These are phyloP conservation scores for Sebastes umbrosus DNA, from an alignment of 2,797 vertebrate species.

Conservation along the genomic window DNA sequence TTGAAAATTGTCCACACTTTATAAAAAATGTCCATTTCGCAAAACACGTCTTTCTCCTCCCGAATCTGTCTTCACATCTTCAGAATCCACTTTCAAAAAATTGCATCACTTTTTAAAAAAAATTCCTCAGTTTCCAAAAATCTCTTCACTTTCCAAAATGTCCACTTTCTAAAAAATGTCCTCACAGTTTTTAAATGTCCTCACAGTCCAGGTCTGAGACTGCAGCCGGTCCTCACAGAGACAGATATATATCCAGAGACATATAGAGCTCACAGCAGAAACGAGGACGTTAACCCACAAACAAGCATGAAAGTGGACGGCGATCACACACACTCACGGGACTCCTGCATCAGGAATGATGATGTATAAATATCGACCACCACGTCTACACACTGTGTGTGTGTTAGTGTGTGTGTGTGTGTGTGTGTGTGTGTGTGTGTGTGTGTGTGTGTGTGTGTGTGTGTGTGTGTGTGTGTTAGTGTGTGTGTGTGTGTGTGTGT, in stretches of 20 bases:
- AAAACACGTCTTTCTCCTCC: too few species aligned
- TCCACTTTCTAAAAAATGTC: too few species aligned
- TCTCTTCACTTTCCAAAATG: too few species aligned
- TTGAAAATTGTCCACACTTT: too few species aligned
- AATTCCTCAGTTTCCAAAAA: too few species aligned
- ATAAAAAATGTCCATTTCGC: too few species aligned
- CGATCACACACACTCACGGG: conserved; percentile 5
- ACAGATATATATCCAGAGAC: background rate
- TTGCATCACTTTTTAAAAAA: background rate
- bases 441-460: background rate
- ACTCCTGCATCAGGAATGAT: conserved; percentile 66
- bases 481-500: background rate
- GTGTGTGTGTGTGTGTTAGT: background rate
- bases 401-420: background rate
- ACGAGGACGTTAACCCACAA: conserved; percentile 16
- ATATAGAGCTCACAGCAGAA: background rate
- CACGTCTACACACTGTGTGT: background rate
- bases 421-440: background rate
- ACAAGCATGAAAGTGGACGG: background rate
- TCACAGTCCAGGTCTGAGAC: background rate
- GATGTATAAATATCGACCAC: conserved; percentile 80
- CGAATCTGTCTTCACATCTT: too few species aligned
- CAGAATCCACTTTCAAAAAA: background rate
- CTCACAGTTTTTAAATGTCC: background rate
- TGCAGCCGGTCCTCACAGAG: background rate